Evolutionary conservation across 2,888 invertebrate genomes (phyloP).

Genomic region (Antheraea yamamai): DNA sequence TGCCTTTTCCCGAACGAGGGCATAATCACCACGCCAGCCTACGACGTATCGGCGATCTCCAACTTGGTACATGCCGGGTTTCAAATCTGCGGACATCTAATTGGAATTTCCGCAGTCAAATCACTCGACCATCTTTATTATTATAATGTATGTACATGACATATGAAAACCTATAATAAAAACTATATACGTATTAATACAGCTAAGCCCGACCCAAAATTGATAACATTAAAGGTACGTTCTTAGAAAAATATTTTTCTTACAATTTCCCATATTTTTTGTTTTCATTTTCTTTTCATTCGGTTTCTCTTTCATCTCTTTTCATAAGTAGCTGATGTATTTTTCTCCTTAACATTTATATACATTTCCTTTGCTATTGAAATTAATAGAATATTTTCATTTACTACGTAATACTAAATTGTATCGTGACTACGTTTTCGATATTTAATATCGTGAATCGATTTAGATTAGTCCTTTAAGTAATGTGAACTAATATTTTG

Average conservation of each 20-base stretch:
- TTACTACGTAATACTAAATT: not conserved
- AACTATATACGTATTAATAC: not conserved
- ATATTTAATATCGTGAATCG: no score
- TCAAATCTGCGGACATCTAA: no score
- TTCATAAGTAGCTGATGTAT: not conserved
- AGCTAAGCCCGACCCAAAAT: not conserved
- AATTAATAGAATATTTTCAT: not conserved
- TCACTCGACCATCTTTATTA: no score
- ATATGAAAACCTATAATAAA: not conserved
- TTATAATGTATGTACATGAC: not conserved
- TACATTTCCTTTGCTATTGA: constrained; percentile 1
- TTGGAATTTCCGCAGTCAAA: no score
- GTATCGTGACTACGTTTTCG: not conserved
- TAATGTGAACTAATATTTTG: no score
- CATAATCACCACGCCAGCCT: no score
- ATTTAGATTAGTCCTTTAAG: no score
- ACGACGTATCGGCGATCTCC: no score
- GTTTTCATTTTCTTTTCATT: constrained; percentile 10
- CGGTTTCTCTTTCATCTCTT: constrained; percentile 5
- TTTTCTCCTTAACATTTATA: constrained; percentile 2
- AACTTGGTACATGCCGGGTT: no score
- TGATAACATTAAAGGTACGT: not conserved
- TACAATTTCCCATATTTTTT: constrained; percentile 3
- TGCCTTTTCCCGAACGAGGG: no score
- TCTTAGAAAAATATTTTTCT: constrained; percentile 1